Base-by-base conservation (phyloP, 1,140 invertebrate species). In the Neotoxoptera formosana region DNA sequence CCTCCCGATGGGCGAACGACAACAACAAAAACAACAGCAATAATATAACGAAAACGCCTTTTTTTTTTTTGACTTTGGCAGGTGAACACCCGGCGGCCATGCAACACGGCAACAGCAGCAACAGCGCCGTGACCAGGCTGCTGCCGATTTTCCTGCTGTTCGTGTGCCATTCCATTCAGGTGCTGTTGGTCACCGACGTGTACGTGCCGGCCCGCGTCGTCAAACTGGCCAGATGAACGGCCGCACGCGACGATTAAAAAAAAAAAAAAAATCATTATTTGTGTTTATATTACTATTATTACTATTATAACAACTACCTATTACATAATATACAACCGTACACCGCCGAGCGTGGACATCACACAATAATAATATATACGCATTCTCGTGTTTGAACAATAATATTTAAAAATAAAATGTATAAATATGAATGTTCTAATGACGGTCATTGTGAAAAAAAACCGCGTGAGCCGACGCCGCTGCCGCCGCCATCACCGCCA, bases 61-160 rank as follows among this genome's bases (percentile, higher is more conserved):
- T n/a, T n/a, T n/a, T n/a, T n/a, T n/a, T n/a, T 51, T 17, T 21
- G 11, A 76, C 95, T 95, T 95, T 95, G 95, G 94, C 96, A 97
- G 97, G 97, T 94, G 97, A 98, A 95, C 97, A 97, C 95, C 97
- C 97, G 94, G 97, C 97, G 76, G 97, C 97, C 20, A 98, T 98
- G 97, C 97, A 98, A 95, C 97, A 98, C 94, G 97, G 97, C 51
- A 96, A 96, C 94, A 96, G 94, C 93, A 94, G 94, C 87, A 94
- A 91, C 47, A 92, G 93, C 86, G 95, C 95, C 51, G 94, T 95
- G 56, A 94, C 94, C 36, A 53, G 93, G 36, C 56, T 94, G 51
- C 89, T 94, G 30, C 94, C 94, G 7, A 93, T 94, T n/a, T 41
- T 94, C 51, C 81, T 94, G 25, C n/a, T 94, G 48, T 51, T 94